phyloP scores from a whole-genome alignment of 2,797 vertebrate genomes.

The Erithacus rubecula region DNA sequence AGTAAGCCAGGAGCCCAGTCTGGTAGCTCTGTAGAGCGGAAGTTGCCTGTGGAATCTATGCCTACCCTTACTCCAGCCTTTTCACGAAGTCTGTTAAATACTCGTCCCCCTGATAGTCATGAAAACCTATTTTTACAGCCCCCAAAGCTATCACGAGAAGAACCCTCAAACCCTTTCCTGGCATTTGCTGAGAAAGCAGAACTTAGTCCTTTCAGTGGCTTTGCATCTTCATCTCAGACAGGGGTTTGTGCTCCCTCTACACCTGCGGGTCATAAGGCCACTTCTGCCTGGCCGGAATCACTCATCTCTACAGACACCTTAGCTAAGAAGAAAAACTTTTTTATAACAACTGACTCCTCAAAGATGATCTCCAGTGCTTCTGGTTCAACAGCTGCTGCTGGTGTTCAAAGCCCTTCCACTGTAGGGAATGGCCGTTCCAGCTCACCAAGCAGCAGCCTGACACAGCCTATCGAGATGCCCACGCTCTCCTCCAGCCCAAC shows the following conservation, averaged over 20 bases:
- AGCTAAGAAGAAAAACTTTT: conserved; percentile 88
- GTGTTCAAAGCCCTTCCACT: conserved; percentile 78
- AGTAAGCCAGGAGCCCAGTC: conserved; percentile 83
- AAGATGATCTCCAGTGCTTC: conserved; percentile 85
- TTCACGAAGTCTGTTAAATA: conserved; percentile 80
- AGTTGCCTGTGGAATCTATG: conserved; percentile 80
- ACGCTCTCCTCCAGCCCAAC: conserved; percentile 83
- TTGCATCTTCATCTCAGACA: conserved; percentile 76
- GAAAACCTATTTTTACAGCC: conserved; percentile 96
- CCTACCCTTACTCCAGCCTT: conserved; percentile 87
- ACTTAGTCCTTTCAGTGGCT: conserved; percentile 85
- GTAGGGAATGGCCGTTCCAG: conserved; percentile 78
- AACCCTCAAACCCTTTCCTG: conserved; percentile 93
- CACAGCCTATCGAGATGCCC: conserved; percentile 83
- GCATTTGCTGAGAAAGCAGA: conserved; percentile 87
- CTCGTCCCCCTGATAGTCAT: conserved; percentile 85
- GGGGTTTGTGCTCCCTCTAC: conserved; percentile 62
- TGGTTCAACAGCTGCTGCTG: conserved; percentile 75
- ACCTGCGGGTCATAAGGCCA: conserved; percentile 69
- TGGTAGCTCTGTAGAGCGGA: conserved; percentile 79
- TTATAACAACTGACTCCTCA: conserved; percentile 90
- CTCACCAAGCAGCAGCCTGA: conserved; percentile 76
- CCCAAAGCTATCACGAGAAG: conserved; percentile 85
- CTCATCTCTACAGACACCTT: conserved; percentile 75
- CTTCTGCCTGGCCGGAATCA: conserved; percentile 76